phyloP scores from a whole-genome alignment of 2,797 vertebrate species.

The Sebastes reedi region DNA sequence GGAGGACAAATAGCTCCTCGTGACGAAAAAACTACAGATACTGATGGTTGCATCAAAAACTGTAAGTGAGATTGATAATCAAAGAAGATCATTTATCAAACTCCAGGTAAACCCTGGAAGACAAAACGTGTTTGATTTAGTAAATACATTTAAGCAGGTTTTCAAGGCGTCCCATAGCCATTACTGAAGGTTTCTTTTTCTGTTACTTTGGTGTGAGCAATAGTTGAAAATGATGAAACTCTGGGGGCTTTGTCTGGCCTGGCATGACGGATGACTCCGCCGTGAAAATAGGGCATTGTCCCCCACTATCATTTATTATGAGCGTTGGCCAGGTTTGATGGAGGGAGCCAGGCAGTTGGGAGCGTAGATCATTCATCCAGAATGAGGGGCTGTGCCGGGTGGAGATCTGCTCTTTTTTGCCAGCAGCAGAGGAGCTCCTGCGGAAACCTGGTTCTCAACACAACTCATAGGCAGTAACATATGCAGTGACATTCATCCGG shows the following conservation, averaged over 20 bases:
- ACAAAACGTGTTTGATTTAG: constrained; percentile 39
- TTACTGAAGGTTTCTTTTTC: constrained; percentile 71
- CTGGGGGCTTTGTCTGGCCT: constrained; percentile 79
- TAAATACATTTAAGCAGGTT: constrained; percentile 52
- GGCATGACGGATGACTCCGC: constrained; percentile 83
- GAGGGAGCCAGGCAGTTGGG: constrained; percentile 75
- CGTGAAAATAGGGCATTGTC: constrained; percentile 86
- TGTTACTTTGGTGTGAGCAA: constrained; percentile 73
- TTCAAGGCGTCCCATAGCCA: constrained; percentile 47
- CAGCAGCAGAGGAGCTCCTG: constrained; percentile 28
- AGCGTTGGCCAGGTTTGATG: constrained; percentile 83
- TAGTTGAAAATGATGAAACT: constrained; percentile 83
- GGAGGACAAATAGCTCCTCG: constrained; percentile 10
- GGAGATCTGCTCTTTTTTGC: constrained; percentile 47
- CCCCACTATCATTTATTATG: constrained; percentile 86
- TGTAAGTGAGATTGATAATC: constrained; percentile 20
- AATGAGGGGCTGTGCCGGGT: constrained; percentile 62
- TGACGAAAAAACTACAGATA: constrained; percentile 1
- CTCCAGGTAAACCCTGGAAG: constrained; percentile 8
- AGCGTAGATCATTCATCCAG: constrained; percentile 82
- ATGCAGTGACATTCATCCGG: neutral
- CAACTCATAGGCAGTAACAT: constrained; percentile 1
- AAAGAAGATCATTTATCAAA: constrained; percentile 5
- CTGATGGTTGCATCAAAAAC: constrained; percentile 9
- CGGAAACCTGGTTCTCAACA: constrained; percentile 13